Evolutionary conservation across 2,797 vertebrate genomes (phyloP).

Genomic region (Sebastes minor): DNA sequence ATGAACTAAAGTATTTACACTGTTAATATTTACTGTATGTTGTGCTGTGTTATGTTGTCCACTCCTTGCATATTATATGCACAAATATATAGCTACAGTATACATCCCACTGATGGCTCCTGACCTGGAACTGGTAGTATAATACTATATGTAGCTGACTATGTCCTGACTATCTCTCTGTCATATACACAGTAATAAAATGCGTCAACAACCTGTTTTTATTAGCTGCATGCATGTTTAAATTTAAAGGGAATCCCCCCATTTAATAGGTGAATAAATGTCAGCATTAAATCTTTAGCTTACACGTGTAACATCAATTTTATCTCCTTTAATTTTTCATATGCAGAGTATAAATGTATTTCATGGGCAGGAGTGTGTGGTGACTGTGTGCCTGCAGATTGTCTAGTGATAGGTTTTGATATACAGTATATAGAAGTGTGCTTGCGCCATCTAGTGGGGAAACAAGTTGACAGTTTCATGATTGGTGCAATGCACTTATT

Average conservation of each 20-base stretch:
- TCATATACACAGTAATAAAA: constrained; percentile 19
- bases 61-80: not conserved
- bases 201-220: constrained; percentile 30
- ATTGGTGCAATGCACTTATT: not conserved
- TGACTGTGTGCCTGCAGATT: not conserved
- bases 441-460: constrained; percentile 67
- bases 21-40: not conserved
- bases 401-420: not conserved
- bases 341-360: constrained; percentile 1
- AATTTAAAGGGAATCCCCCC: not conserved
- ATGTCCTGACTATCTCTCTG: not conserved
- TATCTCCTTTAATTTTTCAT: not conserved
- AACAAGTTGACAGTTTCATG: not conserved
- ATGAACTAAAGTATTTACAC: not conserved
- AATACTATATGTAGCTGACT: not conserved
- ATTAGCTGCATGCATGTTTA: constrained; percentile 11
- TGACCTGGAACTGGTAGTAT: not conserved
- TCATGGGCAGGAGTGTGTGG: not conserved
- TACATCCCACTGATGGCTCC: not conserved
- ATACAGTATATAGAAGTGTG: constrained; percentile 15
- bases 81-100: not conserved
- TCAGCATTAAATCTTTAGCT: not conserved
- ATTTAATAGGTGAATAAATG: not conserved
- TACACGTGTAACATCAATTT: not conserved
- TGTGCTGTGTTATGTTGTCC: not conserved